Base-by-base conservation (phyloP, 2,797 vertebrate genomes). In the Bryconaethiops microstoma region DNA sequence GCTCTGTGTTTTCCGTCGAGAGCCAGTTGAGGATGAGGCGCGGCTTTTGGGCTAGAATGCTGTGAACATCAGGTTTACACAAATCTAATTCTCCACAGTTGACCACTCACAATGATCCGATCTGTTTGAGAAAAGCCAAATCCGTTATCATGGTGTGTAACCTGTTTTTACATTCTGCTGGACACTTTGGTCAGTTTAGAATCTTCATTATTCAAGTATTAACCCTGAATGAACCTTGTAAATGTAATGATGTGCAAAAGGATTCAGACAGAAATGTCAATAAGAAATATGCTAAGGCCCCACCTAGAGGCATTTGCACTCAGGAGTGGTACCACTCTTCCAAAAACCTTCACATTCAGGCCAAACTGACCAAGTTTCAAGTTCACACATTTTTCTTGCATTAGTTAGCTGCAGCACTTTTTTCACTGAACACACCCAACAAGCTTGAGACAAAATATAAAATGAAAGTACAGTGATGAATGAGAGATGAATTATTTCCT, bases 41-140 rank as follows among this genome's bases (percentile, higher is more conserved):
- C 17, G 68, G 21, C 2, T 16, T 42, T 10, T 7, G 35, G 45
- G 12, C 10, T 68, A 17, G 9, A 68, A 1, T 12, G 25, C 19
- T 23, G 17, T 64, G 40, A 62, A 39, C 69, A 63, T 17, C 5
- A 40, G 45, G 69, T 29, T 8, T 42, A 42, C 59, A 55, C 59
- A 64, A 54, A 39, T n/a, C 55, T 63, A 6, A 25, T 60, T 71
- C 45, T n/a, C 54, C 25, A 25, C 29, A 57, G 25, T 39, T 10
- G 16, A 63, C 29, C 12, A 9, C 40, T 72, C 23, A 57, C 29
- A 13, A 39, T 12, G 45, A 17, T 52, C 71, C 29, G 23, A 54
- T 78, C 23, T 54, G 50, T 71, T 16, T 54, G 5, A 12, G 69
- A 48, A 42, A 71, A 71, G 69, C 12, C 23, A 71, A 68, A 77